Conservation (phyloP, 2,797 vertebrate species). For the Chaetophractus vellerosus region DNA sequence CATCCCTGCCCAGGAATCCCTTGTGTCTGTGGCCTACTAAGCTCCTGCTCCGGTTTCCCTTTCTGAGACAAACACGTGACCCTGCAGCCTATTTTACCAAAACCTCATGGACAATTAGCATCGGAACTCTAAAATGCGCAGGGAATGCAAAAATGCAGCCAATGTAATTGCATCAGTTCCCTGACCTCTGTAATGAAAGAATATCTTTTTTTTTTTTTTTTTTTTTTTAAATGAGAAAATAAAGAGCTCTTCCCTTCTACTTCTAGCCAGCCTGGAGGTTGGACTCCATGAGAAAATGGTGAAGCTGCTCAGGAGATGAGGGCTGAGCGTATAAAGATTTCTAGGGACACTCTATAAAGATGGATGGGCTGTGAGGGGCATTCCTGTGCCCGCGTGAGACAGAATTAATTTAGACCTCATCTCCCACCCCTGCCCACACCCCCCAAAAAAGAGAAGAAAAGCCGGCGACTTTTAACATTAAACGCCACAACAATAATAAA, state of each 20-base stretch:
- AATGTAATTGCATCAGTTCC: neutral
- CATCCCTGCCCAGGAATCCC: neutral
- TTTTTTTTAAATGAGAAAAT: slow-evolving; percentile 19
- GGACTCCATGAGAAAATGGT: neutral
- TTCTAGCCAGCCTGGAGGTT: neutral
- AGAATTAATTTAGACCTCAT: neutral
- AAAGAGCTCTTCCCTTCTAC: slow-evolving; percentile 48
- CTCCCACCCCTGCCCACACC: neutral
- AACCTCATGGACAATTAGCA: slow-evolving; percentile 47
- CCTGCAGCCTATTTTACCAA: slow-evolving; percentile 61
- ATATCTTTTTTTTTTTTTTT: neutral
- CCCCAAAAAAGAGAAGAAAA: neutral
- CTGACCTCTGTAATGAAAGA: slow-evolving; percentile 43
- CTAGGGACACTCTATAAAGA: neutral
- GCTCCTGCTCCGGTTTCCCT: neutral
- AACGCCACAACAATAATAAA: slow-evolving; percentile 16
- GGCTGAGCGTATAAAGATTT: neutral
- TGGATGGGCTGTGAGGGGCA: neutral
- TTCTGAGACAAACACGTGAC: neutral
- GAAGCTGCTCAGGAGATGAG: neutral
- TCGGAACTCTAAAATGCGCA: neutral
- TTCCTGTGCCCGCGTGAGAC: neutral
- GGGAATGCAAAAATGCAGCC: slow-evolving; percentile 45
- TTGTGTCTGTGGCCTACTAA: neutral
- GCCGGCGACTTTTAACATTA: neutral